phyloP scores from a whole-genome alignment of 2,888 invertebrate species.

The Drosophila seclusa region DNA sequence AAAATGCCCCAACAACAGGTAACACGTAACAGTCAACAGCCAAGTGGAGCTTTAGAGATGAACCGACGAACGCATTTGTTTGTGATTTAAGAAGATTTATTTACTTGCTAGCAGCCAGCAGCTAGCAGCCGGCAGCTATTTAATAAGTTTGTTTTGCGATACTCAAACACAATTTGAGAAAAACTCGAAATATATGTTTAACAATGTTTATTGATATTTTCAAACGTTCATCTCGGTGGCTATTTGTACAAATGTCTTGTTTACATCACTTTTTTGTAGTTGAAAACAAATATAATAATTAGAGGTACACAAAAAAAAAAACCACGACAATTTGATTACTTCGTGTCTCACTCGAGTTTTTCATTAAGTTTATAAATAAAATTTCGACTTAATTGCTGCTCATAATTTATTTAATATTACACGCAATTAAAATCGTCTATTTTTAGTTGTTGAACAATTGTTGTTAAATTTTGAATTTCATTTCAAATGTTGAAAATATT shows the following conservation, averaged over 20 bases:
- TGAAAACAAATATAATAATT: neutral
- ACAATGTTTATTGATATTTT: neutral
- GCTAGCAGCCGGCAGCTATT: neutral
- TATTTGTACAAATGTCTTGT: neutral
- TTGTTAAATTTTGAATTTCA: neutral
- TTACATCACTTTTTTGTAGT: neutral
- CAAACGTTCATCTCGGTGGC: neutral
- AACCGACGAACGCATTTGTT: neutral
- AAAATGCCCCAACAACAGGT: constrained; percentile 5
- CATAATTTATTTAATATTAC: neutral
- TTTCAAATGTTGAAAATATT: neutral
- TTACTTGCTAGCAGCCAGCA: neutral
- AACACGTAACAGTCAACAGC: constrained; percentile 3
- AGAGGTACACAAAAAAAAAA: neutral
- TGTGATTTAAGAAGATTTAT: neutral
- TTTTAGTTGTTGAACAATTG: neutral
- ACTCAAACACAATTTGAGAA: neutral
- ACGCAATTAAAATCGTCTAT: rapidly evolving
- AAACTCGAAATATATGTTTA: neutral
- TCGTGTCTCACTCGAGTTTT: neutral
- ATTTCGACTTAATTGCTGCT: neutral
- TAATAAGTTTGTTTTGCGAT: neutral
- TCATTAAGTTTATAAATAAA: neutral
- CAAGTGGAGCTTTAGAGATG: constrained; percentile 31
- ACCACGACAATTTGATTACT: neutral